Evolutionary conservation across 2,113 vertebrate genomes (phyloP).

Genomic region (Nothocercus nigrocapillus): DNA sequence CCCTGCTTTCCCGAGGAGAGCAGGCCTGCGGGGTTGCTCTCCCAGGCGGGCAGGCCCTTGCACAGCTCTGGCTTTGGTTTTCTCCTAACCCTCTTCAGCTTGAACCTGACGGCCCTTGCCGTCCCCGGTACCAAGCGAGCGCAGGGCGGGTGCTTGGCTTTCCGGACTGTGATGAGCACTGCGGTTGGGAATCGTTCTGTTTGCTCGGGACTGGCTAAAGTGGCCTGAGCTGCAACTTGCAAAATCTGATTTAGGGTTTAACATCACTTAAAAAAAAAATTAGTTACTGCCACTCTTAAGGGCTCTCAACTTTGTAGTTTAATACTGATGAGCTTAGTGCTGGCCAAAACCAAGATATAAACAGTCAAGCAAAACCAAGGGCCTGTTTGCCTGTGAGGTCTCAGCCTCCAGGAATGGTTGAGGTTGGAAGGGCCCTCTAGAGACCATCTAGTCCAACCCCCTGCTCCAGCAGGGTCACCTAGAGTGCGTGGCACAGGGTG

Average conservation of each 20-base stretch:
- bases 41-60: not conserved
- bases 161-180: slow-evolving; percentile 29
- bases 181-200: slow-evolving; percentile 19
- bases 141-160: slow-evolving; percentile 19
- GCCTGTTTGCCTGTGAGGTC: not conserved
- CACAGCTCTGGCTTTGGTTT: slow-evolving; percentile 4
- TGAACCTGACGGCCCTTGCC: slow-evolving; percentile 13
- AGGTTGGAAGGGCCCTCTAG: too few relatives aligned
- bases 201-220: slow-evolving; percentile 30
- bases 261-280: not conserved
- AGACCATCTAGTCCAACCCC: too few relatives aligned
- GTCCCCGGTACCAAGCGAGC: not conserved
- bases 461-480: too few relatives aligned
- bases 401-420: too few relatives aligned
- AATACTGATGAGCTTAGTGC: not conserved
- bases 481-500: too few relatives aligned
- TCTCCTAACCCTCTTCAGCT: slow-evolving; percentile 19
- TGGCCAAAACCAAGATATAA: not conserved
- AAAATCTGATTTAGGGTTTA: slow-evolving; percentile 49
- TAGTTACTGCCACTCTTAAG: slow-evolving; percentile 12
- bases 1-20: not conserved
- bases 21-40: not conserved
- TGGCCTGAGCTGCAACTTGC: slow-evolving; percentile 23
- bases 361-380: not conserved
- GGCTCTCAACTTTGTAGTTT: not conserved